Evolutionary conservation across 2,113 vertebrate genomes (phyloP).

Genomic region (Peromyscus polionotus): DNA sequence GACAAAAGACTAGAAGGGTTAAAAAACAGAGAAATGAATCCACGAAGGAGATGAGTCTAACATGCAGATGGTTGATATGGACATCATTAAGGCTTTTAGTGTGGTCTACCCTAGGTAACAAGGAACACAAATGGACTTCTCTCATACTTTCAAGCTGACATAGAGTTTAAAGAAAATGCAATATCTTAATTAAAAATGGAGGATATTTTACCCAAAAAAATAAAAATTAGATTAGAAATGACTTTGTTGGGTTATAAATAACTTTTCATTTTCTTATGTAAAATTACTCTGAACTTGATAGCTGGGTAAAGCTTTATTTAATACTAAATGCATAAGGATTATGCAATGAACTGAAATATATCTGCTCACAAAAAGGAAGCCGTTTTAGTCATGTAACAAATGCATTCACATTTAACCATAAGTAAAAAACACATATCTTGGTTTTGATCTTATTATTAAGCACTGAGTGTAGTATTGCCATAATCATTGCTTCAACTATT

Average conservation of each 20-base stretch:
- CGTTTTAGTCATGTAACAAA: constrained; percentile 17
- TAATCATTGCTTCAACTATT: background rate
- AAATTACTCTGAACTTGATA: background rate
- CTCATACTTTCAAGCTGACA: background rate
- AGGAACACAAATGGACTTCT: constrained; percentile 5
- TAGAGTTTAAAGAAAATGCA: background rate
- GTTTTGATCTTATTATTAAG: constrained; percentile 22
- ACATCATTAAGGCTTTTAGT: background rate
- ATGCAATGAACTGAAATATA: constrained; percentile 30
- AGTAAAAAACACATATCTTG: constrained; percentile 36
- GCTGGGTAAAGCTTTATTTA: constrained; percentile 28
- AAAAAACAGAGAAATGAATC: background rate
- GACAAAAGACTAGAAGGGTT: background rate
- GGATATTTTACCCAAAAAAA: background rate
- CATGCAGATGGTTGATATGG: background rate
- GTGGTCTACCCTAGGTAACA: background rate
- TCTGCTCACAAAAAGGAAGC: background rate
- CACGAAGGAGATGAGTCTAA: background rate
- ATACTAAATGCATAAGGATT: background rate
- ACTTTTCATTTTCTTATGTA: constrained; percentile 37
- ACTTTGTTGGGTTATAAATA: constrained; percentile 34
- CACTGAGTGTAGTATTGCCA: background rate
- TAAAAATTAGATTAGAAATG: constrained; percentile 14
- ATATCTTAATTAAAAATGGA: constrained; percentile 18
- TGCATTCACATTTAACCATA: constrained; percentile 8